Evolutionary conservation across 1,140 invertebrate genomes (phyloP).

Genomic region (Drosophila arawakana): DNA sequence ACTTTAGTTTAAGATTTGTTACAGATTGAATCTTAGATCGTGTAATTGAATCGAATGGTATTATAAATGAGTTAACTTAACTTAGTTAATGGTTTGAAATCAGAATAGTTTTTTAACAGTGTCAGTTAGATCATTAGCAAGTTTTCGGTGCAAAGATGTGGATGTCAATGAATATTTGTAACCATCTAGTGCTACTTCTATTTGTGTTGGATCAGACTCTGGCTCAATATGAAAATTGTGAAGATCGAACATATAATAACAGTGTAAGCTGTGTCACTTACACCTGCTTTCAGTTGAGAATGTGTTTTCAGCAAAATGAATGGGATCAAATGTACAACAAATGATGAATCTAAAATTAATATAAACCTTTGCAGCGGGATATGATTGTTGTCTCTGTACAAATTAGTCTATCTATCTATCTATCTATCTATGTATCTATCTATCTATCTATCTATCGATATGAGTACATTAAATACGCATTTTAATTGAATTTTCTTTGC

Average conservation of each 20-base stretch:
- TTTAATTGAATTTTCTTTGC: slow-evolving; percentile 15
- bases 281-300: background rate
- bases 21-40: no score
- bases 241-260: background rate
- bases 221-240: background rate
- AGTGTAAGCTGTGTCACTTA: background rate
- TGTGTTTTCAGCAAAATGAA: background rate
- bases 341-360: no score
- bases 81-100: no score
- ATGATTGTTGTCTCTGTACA: background rate
- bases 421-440: no score
- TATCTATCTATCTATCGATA: background rate
- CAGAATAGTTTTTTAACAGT: no score
- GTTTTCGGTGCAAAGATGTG: background rate
- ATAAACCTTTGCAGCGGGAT: no score
- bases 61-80: no score
- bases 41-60: no score
- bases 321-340: background rate
- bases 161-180: background rate
- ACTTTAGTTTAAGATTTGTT: no score
- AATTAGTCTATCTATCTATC: background rate
- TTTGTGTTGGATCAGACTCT: background rate
- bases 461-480: slow-evolving; percentile 10
- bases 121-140: background rate
- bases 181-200: background rate